A percentile compares a stretch with the other conserved stretches of the same genome.
phyloP scores from a whole-genome alignment of 2,888 invertebrate genomes.

The Cylloceria caligata region DNA sequence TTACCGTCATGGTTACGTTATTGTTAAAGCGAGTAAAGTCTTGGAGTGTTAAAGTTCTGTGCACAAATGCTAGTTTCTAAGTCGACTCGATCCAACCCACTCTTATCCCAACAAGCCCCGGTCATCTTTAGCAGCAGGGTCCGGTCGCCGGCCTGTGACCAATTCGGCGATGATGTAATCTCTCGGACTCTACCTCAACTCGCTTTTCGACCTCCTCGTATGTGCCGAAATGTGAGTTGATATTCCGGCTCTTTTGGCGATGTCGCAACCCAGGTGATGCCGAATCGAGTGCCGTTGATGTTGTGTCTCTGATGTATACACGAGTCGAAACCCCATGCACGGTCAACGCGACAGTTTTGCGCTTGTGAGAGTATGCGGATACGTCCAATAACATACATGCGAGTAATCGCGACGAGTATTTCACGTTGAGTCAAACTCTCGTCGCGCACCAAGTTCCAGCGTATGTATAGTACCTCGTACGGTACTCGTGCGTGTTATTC shows the following conservation, averaged over 20 bases:
- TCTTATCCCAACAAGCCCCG: slow-evolving; percentile 1
- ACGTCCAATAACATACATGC: slow-evolving; percentile 4
- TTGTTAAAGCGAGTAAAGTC: too few species aligned
- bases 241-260: slow-evolving; percentile 30
- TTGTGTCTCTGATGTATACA: slow-evolving; percentile 20
- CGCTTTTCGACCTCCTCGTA: slow-evolving; percentile 38
- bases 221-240: slow-evolving; percentile 45
- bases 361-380: background rate
- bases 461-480: background rate
- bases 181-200: slow-evolving; percentile 25
- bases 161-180: slow-evolving; percentile 65
- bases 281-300: too few species aligned
- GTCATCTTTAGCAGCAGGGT: slow-evolving; percentile 19
- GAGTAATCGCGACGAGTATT: slow-evolving; percentile 38
- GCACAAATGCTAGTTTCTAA: too few species aligned
- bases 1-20: too few species aligned
- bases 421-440: slow-evolving; percentile 35
- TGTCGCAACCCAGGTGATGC: slow-evolving; percentile 66
- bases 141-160: slow-evolving; percentile 66
- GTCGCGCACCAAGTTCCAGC: slow-evolving; percentile 6
- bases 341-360: slow-evolving; percentile 9
- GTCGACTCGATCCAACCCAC: too few species aligned
- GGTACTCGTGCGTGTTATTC: background rate
- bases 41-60: too few species aligned
- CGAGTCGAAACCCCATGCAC: background rate